Conservation (phyloP, 2,113 vertebrate genomes). For the Aspidoscelis tigris region DNA sequence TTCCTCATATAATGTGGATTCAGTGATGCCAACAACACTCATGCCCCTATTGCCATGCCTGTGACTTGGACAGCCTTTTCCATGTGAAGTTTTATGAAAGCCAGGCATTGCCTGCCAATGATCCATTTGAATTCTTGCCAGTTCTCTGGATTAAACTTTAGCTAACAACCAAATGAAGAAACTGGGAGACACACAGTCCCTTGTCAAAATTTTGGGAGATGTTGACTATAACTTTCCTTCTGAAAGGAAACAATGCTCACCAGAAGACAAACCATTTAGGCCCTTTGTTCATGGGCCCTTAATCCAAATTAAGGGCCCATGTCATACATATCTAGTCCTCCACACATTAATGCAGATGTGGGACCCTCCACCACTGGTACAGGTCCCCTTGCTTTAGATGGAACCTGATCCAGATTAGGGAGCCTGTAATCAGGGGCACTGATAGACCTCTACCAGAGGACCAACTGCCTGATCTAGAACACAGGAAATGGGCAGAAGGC, state of each 20-base stretch:
- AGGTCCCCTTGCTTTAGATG: too few species aligned
- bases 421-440: too few species aligned
- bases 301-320: too few species aligned
- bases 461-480: too few species aligned
- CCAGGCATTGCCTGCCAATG: background rate
- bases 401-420: too few species aligned
- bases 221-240: background rate
- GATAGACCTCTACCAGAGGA: too few species aligned
- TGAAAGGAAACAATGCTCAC: background rate
- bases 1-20: background rate
- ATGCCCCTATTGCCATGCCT: background rate
- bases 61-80: background rate
- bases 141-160: conserved; percentile 2
- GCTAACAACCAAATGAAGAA: conserved; percentile 36
- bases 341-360: too few species aligned
- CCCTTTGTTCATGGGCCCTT: background rate
- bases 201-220: background rate
- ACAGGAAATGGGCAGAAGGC: too few species aligned
- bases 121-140: background rate
- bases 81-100: fast-evolving
- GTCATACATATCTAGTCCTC: too few species aligned
- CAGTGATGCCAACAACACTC: background rate
- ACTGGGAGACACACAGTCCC: conserved; percentile 4
- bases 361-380: too few species aligned
- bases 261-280: conserved; percentile 16